Base-by-base conservation (phyloP, 2,888 invertebrate species). In the Melanotus villosus region DNA sequence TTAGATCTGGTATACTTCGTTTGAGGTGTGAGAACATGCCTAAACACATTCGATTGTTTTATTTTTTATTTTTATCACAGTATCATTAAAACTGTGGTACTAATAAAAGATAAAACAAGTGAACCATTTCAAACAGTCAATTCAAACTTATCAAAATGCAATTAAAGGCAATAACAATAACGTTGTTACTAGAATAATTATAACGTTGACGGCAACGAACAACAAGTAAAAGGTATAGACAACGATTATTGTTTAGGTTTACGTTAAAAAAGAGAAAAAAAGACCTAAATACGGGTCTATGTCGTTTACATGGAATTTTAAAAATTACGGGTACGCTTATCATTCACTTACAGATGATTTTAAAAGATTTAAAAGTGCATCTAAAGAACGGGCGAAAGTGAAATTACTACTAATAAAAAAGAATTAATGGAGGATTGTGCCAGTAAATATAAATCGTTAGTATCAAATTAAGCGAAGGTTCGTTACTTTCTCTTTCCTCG, bases 21-120 rank as follows among this genome's bases (percentile, higher is more conserved):
- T 93, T 93, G 88, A 93, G 91, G 88, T 93, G 92, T 88, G 92
- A 91, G 90, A 93, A 90, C 92, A 93, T 92, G 91, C 93, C 93
- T 93, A 90, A 89, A 91, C 87, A 87, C 82, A 78, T 76, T 79
- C 76, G 76, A 80, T 80, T 80, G 80, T 77, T 79, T 79, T 75
- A 76, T 75, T 73, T 73, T 76, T 78, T 75, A 76, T 77, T 75
- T 75, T 71, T 76, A 77, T 71, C 68, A 65, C 64, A 68, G 64
- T 36, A 21, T n/a, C 2, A 6, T n/a, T 65, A 57, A 23, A 60
- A 60, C 69, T 56, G 69, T 60, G 65, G 34, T 65, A 69, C 60
- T 21, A 69, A 69, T 69, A 65, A 69, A 69, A 65, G 21, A 69
- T 68, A 71, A 67, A 67, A 68, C 66, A 65, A 60, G 36, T 47